These are phyloP conservation scores for Pyrgilauda ruficollis DNA, from an alignment of 2,113 vertebrate genomes.

Conservation along the genomic window DNA sequence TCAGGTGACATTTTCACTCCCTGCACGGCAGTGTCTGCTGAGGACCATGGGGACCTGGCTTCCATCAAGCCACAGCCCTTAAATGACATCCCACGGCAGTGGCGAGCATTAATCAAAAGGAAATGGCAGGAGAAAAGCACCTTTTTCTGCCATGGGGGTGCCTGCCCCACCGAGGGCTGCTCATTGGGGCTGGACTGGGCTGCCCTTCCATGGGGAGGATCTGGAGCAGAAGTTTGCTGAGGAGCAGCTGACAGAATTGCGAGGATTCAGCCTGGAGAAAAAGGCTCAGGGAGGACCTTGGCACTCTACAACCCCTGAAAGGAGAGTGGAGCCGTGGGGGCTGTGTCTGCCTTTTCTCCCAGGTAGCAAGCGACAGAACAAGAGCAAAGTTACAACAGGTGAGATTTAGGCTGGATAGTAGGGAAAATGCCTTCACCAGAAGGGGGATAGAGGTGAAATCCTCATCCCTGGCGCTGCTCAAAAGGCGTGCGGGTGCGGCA, in stretches of 20 bases:
- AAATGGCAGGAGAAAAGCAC: fast-evolving
- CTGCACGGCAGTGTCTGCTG: not conserved
- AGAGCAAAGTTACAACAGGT: not conserved
- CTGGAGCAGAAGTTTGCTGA: not conserved
- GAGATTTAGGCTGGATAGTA: not conserved
- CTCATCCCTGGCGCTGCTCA: fast-evolving
- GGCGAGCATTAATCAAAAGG: not conserved
- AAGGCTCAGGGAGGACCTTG: not conserved
- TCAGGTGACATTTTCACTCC: not conserved
- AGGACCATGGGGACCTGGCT: not conserved
- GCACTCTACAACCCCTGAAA: too few species aligned
- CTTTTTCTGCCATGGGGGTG: not conserved
- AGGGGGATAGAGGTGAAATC: not conserved
- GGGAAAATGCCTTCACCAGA: not conserved
- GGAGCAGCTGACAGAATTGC: not conserved
- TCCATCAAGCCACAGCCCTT: not conserved
- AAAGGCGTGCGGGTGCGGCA: not conserved
- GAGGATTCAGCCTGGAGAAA: not conserved
- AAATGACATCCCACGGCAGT: too few species aligned
- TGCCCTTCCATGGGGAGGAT: not conserved
- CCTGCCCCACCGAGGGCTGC: too few species aligned
- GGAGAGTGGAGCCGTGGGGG: not conserved
- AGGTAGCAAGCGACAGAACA: not conserved
- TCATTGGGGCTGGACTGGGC: fast-evolving
- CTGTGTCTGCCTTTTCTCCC: not conserved